Base-by-base conservation (phyloP, 2,113 vertebrate species). In the Megaceryle maxima region DNA sequence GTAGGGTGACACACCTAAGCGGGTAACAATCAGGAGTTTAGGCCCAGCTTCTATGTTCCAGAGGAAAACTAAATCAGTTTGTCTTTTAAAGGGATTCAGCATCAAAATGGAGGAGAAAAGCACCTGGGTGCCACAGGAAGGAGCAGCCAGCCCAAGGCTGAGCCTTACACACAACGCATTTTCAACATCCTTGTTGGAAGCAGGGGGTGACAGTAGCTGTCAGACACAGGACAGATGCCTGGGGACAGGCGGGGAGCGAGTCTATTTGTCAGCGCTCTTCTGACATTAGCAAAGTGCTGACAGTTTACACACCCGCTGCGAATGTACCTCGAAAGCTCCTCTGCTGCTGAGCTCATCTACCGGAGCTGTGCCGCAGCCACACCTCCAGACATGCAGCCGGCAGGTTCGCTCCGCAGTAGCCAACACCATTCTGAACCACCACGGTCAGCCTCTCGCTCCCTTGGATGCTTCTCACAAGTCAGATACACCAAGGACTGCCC, bases 141-240 rank as follows among this genome's bases (percentile, higher is more conserved):
- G 43, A 28, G n/a, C 7, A 5, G 76, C 24, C 3, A 2, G 4
- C 26, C 39, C 4, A 6, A 69, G 74, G 84, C 74, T 25, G 19
- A 56, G 44, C n/a, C 25, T 41, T 4, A 18, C 10, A n/a, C 44
- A 39, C 26, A 8, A 3, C 0, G 0, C 5, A 35, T 2, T 33
- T 35, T n/a, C 2, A 1, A 60, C 43, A 43, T 9, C 59, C 31
- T 46, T 19, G 22, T 2, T 43, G 35, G 88, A 19, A 67, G 68
- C 68, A 90, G 50, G 18, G 25, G 53, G 68, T 57, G 73, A 39
- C 66, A 75, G 67, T 2, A 50, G 39, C 46, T 75, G 83, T 39
- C 73, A 76, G 73, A 22, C 29, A 0, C 43, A 33, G 64, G 46
- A 39, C 44, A 66, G 74, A 26, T 6, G 53, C 68, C 53, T 33